Evolutionary conservation across 2,888 invertebrate genomes (phyloP), one percentile per base, ranked within the genome.

Genomic region (Steromphala cineraria): DNA sequence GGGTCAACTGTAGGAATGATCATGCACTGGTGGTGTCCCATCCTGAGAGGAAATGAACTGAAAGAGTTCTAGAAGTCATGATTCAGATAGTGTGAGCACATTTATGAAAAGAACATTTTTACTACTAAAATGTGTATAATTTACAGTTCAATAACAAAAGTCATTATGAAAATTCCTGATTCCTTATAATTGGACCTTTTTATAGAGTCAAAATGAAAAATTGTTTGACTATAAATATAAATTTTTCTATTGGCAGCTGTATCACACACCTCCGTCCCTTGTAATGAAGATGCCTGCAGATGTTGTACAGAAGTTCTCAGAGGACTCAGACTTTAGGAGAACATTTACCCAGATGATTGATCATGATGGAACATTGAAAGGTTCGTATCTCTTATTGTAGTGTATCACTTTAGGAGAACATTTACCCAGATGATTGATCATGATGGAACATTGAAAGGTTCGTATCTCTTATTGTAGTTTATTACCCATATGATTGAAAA

Each of bases 211-310:
- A n/a, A n/a, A n/a, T n/a, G n/a, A n/a, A n/a, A n/a, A n/a, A n/a
- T n/a, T 36, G 3, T 36, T 46, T 1, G 46, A 46, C 5, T 13
- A 46, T 46, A 46, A 46, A 46, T 46, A 8, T 46, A 1, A 5
- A 46, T 8, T 36, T 13, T 62, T 56, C 31, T 36, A 13, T 21
- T 78, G 84, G 3, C 82, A 91, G 91, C 75, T 90, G 75, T 91
- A 89, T 79, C 89, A 89, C 78, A 88, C 87, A 0, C 90, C 91
- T 15, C 91, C 91, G 0, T 85, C 87, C 53, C 79, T 87, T 0
- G 79, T 81, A 5, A 85, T 86, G 67, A 81, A 83, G n/a, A 56
- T 91, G 55, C 75, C 86, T 21, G 28, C 82, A 5, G 56, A 74
- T 13, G 13, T 55, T 13, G 81, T 86, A 24, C 71, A 80, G 17